A percentile compares a stretch with the other conserved stretches of the same genome.
Evolutionary conservation across 2,888 invertebrate genomes (phyloP).

Genomic region (Catocala sponsa): DNA sequence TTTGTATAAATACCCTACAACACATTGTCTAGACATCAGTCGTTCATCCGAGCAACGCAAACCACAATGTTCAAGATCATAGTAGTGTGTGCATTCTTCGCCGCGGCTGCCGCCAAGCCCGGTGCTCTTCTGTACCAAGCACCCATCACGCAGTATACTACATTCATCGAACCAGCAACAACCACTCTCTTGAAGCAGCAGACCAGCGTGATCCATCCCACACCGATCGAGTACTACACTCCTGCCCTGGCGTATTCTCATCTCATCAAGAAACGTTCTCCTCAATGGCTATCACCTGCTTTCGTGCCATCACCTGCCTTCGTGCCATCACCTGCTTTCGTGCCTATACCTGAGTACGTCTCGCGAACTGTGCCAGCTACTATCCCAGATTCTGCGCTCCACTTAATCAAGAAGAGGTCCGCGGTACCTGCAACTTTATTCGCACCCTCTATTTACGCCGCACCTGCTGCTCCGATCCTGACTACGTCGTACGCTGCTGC

Average conservation of each 20-base stretch:
- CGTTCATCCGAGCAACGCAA: conserved; percentile 76
- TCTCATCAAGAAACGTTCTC: conserved; percentile 67
- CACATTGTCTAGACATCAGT: conserved; percentile 69
- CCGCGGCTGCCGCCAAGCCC: conserved; percentile 84
- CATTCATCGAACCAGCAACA: conserved; percentile 65
- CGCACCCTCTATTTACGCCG: conserved; percentile 55
- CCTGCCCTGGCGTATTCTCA: conserved; percentile 64
- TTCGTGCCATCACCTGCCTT: too few relatives aligned
- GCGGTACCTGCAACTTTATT: conserved; percentile 49
- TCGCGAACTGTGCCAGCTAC: conserved; percentile 35
- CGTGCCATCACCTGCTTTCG: too few relatives aligned
- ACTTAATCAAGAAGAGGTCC: conserved; percentile 73
- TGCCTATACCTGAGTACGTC: too few relatives aligned
- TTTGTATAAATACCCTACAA: conserved; percentile 77
- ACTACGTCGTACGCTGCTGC: conserved; percentile 62
- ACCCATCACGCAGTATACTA: conserved; percentile 54
- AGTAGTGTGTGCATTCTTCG: conserved; percentile 89
- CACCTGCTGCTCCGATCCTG: conserved; percentile 56
- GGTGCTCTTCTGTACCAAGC: conserved; percentile 37
- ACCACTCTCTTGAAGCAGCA: conserved; percentile 74
- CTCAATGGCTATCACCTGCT: conserved; percentile 20
- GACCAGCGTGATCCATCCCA: conserved; percentile 80
- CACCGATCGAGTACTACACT: conserved; percentile 64
- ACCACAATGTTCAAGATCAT: conserved; percentile 85
- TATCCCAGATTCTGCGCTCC: conserved; percentile 51